Evolutionary conservation across 30 jellyfish, hydroid and myxozoan genomes (phyloP), one percentile per base, ranked within the genome.

Genomic region (Hydra vulgaris): DNA sequence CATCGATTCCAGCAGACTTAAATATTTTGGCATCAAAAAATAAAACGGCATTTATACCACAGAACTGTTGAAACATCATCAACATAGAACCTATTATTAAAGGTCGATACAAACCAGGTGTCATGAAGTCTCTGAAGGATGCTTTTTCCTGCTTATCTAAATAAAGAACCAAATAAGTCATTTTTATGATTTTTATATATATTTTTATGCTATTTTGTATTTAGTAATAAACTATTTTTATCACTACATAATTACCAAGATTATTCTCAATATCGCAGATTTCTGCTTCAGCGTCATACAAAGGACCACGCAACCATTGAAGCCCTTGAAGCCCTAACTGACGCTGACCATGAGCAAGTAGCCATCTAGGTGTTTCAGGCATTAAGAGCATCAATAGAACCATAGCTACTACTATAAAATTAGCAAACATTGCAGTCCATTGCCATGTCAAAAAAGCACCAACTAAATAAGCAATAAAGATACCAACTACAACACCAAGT

Each of bases 361-460:
- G 82, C 98, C 98, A 92, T 76, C 98, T 74, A 19, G 98, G 98
- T 1, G 96, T 92, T 76, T 92, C 98, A 0, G 98, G 98, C 98
- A 92, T 92, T 18, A 86, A 84, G 68, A 73, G 78, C 98, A 92
- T 87, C 77, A 87, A 54, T 22, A 86, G 7, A 21, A 84, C 86
- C 89, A 92, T 69, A 19, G 84, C 76, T 18, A 89, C 90, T 18
- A 87, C 87, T 0, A 95, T 86, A 5, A 85, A 83, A 26, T 86
- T 89, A 23, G 96, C 95, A 54, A 92, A 69, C 71, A 92, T 68
- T 19, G 98, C 96, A 0, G 98, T 72, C 95, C 94, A 70, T 69
- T 82, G 72, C 98, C 96, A 86, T 18, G 93, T 8, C 54, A 87
- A 23, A 1, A 22, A 16, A 17, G 77, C 69, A 26, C 98, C 98